Percentiles rank a stretch among this genome's conserved stretches.
Evolutionary conservation across 2,113 vertebrate genomes (phyloP).

Genomic region (Melanerpes formicivorus): DNA sequence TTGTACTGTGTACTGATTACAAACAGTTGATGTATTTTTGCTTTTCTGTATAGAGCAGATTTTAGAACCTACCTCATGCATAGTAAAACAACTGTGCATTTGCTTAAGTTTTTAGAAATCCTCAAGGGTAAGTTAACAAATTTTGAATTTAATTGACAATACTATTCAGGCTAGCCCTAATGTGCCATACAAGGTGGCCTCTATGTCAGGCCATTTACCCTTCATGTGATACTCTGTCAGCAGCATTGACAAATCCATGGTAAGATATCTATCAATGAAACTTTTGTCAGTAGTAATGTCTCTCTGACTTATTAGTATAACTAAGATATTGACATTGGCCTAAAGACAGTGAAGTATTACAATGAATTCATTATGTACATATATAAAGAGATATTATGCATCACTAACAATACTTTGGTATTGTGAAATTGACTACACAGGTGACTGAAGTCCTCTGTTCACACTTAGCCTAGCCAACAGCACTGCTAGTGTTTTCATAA

Average conservation of each 20-base stretch:
- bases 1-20: neutral
- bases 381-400: neutral
- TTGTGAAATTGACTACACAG: neutral
- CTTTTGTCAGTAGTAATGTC: neutral
- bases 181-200: neutral
- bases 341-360: neutral
- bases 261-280: slow-evolving; percentile 5
- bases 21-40: neutral
- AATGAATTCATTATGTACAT: neutral
- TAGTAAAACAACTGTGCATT: neutral
- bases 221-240: neutral
- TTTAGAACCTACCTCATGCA: neutral
- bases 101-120: neutral
- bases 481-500: neutral
- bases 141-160: neutral
- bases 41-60: neutral
- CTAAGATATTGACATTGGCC: neutral
- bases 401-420: neutral
- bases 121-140: neutral
- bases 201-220: neutral
- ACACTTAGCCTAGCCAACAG: neutral
- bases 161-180: neutral
- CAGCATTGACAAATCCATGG: neutral
- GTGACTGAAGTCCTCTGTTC: neutral
- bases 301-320: neutral